Base-by-base conservation (phyloP, 2,113 vertebrate species). In the Xenopus borealis region DNA sequence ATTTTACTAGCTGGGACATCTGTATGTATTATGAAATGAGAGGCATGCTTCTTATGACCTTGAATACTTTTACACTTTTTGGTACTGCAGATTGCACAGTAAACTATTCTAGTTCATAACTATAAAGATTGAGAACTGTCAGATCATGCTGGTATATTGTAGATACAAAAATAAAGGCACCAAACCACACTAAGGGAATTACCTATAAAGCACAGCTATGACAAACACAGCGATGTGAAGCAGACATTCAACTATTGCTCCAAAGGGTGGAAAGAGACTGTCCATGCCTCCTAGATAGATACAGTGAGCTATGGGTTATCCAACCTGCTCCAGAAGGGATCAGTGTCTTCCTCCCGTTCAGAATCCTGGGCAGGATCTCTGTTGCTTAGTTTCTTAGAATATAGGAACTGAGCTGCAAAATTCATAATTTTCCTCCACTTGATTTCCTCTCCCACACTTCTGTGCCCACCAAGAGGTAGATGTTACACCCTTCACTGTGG, bases 281-380 rank as follows among this genome's bases (percentile, higher is more conserved):
- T 61, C 73, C 73, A 76, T 76, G 66, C 18, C 66, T 69, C 30
- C 58, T 69, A 76, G 62, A 19, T 45, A 66, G 33, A 69, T 52
- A 76, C 66, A 69, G 73, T 14, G 30, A 66, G 61, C 17, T 69
- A 76, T 33, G 13, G 66, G 70, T 81, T 77, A 75, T 92, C 93
- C 91, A 93, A 97, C 95, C 95, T 97, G 90, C 92, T 91, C 95
- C 95, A 97, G 89, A 97, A 97, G 82, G 94, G 95, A 83, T 97
- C 94, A 66, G 91, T 90, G 57, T 96, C 94, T 83, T 95, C 93
- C 62, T 88, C 92, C 84, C 80, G 87, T 47, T 89, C 79, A 65
- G 80, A 79, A 76, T 46, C 66, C 2, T 80, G 84, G 70, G 80
- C 84, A 67, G 87, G 88, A 33, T 81, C 84, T 67, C 88, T 88